Evolutionary conservation across 2,797 vertebrate species (phyloP).

Genomic region (Harpia harpyja): DNA sequence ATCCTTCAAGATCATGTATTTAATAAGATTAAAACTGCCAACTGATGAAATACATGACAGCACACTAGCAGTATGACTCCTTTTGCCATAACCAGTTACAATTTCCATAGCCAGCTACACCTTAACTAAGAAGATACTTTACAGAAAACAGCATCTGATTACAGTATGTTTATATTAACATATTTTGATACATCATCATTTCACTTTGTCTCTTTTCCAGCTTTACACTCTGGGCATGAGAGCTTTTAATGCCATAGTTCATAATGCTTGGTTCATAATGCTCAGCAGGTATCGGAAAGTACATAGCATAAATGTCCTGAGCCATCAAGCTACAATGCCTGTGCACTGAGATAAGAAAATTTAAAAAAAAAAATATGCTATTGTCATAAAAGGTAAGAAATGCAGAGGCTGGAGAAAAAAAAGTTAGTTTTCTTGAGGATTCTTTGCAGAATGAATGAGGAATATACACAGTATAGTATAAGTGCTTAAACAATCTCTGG

Average conservation of each 20-base stretch:
- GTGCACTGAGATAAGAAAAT: neutral
- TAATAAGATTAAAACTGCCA: neutral
- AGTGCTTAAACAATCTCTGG: neutral
- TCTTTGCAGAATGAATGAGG: neutral
- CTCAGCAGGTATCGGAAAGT: neutral
- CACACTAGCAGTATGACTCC: neutral
- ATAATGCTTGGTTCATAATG: neutral
- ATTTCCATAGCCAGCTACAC: neutral
- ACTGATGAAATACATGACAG: neutral
- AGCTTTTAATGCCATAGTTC: neutral
- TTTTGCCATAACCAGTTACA: neutral
- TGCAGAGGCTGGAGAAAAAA: neutral
- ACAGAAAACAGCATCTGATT: neutral
- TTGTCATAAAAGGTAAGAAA: neutral
- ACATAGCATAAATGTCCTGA: neutral
- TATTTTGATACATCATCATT: neutral
- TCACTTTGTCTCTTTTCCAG: neutral
- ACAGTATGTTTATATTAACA: neutral
- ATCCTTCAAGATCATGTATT: neutral
- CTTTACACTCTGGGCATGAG: neutral
- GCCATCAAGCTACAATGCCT: neutral
- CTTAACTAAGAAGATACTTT: neutral
- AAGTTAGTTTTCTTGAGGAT: neutral
- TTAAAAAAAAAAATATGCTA: neutral
- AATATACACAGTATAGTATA: neutral